phyloP scores from a whole-genome alignment of 2,113 vertebrate genomes.

The Uropsilus gracilis region DNA sequence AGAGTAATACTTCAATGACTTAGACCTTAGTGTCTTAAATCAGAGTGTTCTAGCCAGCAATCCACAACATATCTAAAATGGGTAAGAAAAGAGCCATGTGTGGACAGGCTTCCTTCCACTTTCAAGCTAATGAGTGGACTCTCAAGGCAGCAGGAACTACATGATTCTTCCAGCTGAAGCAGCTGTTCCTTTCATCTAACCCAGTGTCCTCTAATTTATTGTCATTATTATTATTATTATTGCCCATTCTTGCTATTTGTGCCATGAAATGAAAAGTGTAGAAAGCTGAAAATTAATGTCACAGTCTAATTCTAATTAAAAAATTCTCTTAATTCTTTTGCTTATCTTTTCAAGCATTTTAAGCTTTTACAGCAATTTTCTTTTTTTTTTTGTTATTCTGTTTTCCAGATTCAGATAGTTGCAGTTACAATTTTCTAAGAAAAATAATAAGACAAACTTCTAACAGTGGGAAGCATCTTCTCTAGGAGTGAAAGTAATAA shows the following conservation, averaged over 20 bases:
- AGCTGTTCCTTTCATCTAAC: not conserved
- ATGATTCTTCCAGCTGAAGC: not conserved
- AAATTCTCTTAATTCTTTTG: not conserved
- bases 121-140: not conserved
- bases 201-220: not conserved
- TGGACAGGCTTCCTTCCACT: not conserved
- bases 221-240: not conserved
- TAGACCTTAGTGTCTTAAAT: not conserved
- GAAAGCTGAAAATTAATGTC: not conserved
- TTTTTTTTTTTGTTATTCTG: not conserved
- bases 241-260: not conserved
- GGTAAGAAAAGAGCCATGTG: not conserved
- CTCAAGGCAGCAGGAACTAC: not conserved
- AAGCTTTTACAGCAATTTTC: not conserved
- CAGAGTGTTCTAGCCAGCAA: not conserved
- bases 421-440: not conserved
- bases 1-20: not conserved
- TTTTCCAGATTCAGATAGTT: not conserved
- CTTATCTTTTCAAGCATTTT: not conserved
- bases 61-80: not conserved
- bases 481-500: conserved; percentile 1
- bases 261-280: not conserved
- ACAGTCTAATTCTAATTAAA: not conserved
- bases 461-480: not conserved
- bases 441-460: not conserved